Evolutionary conservation across 92 coral and sea anemone genomes (phyloP), one percentile per base, ranked within the genome.

Genomic region (Meandrina meandrites): DNA sequence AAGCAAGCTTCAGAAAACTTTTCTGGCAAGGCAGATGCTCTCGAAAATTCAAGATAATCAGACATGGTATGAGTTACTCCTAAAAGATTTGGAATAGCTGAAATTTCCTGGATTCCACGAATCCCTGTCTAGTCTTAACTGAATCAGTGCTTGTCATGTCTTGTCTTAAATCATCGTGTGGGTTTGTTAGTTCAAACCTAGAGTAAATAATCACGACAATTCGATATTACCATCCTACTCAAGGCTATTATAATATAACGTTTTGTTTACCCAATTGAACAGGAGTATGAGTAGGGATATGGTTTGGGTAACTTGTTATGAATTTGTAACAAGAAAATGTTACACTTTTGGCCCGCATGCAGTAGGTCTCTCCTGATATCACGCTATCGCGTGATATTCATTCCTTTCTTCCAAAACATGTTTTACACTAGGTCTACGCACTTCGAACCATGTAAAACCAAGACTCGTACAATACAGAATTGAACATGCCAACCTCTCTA

Each of bases 21-120:
- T 50, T 34, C 19, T 71, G 48, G 2, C 22, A 10, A 73, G 21
- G 78, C 48, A 35, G 15, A 73, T 21, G 76, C 36, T 82, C 79
- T 82, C 86, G 68, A 82, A 53, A 5, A 36, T 64, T 80, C 58
- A 27, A 19, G 78, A 82, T 82, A 82, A 69, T 82, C 78, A 32
- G 50, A 70, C 32, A 70, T 31, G 78, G 78, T 32, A 82, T 82
- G 78, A 28, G 73, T 19, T 28, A 67, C 40, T 75, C 87, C 80
- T 36, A 73, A 8, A 27, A 58, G 17, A 36, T 35, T 42, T 57
- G 28, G 57, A 74, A 84, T 84, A 24, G 10, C 37, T 74, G 36
- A 35, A 57, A 84, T 84, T 36, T 56, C 72, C 47, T 24, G 35
- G 73, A 84, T 84, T 74, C 72, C 69, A 12, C 21, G 78, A 3